phyloP scores from a whole-genome alignment of 1,140 invertebrate species.

The Galendromus occidentalis region DNA sequence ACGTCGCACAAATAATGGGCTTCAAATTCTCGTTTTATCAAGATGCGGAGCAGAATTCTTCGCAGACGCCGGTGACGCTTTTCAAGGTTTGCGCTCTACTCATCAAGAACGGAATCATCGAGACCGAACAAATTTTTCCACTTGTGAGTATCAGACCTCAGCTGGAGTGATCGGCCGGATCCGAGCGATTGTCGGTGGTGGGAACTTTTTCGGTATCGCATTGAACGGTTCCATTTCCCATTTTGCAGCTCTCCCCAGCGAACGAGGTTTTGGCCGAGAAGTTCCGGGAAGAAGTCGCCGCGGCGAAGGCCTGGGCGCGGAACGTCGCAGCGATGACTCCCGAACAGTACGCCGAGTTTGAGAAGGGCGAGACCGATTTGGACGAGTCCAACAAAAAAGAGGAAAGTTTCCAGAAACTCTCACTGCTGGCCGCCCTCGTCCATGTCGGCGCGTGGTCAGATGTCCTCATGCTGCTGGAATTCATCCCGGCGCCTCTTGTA shows the following conservation, averaged over 20 bases:
- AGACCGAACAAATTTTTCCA: slow-evolving; percentile 63
- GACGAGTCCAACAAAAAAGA: slow-evolving; percentile 9
- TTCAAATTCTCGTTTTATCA: slow-evolving; percentile 73
- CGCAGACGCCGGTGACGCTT: slow-evolving; percentile 49
- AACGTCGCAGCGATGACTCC: slow-evolving; percentile 13
- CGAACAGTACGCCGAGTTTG: slow-evolving; percentile 15
- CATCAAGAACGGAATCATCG: slow-evolving; percentile 64
- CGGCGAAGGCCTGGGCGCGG: slow-evolving; percentile 12
- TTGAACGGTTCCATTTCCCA: neutral
- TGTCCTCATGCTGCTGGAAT: slow-evolving; percentile 50
- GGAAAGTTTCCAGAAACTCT: slow-evolving; percentile 53
- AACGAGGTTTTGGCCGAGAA: slow-evolving; percentile 1
- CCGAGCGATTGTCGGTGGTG: neutral
- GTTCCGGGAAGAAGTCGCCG: neutral
- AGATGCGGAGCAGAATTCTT: slow-evolving; percentile 35
- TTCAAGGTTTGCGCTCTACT: slow-evolving; percentile 71
- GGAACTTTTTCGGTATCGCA: neutral
- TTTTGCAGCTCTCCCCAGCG: neutral
- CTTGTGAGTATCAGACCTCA: slow-evolving; percentile 65
- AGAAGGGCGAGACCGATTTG: slow-evolving; percentile 10
- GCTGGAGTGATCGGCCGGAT: neutral
- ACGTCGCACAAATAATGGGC: slow-evolving; percentile 76
- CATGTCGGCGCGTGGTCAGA: slow-evolving; percentile 73
- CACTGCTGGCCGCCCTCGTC: slow-evolving; percentile 66
- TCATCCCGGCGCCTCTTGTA: slow-evolving; percentile 45